Evolutionary conservation across 2,797 vertebrate species (phyloP).

Genomic region (Acipenser oxyrinchus): DNA sequence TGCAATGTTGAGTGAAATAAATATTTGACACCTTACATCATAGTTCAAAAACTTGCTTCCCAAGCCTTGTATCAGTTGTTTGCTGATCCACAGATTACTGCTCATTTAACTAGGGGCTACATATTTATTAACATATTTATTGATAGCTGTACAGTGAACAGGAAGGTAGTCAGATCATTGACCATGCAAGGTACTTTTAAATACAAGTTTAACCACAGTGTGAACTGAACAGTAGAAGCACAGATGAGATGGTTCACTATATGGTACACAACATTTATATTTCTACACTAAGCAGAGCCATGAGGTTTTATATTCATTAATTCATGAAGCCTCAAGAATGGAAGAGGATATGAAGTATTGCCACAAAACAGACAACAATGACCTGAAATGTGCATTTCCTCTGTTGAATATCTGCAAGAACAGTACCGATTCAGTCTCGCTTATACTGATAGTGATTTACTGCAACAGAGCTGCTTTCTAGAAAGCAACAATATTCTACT

Average conservation of each 20-base stretch:
- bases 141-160: conserved; percentile 67
- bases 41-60: too few species aligned
- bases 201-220: conserved; percentile 60
- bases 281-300: conserved; percentile 42
- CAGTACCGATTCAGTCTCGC: too few species aligned
- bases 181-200: conserved; percentile 79
- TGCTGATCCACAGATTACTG: conserved; percentile 31
- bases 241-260: conserved; percentile 54
- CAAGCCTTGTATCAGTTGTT: too few species aligned
- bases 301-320: conserved; percentile 33
- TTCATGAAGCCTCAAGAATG: conserved; percentile 38
- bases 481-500: conserved; percentile 20
- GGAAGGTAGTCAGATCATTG: conserved; percentile 48
- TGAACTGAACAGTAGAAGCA: conserved; percentile 49
- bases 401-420: too few species aligned
- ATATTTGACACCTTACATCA: too few species aligned
- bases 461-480: too few species aligned
- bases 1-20: conserved; percentile 14
- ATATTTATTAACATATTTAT: conserved; percentile 60
- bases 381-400: conserved; percentile 31
- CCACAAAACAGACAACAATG: conserved; percentile 27
- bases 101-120: conserved; percentile 64
- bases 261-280: conserved; percentile 47
- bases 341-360: conserved; percentile 22
- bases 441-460: too few species aligned